These are phyloP conservation scores for Vanessa cardui DNA, from an alignment of 2,888 invertebrate species.

Conservation along the genomic window DNA sequence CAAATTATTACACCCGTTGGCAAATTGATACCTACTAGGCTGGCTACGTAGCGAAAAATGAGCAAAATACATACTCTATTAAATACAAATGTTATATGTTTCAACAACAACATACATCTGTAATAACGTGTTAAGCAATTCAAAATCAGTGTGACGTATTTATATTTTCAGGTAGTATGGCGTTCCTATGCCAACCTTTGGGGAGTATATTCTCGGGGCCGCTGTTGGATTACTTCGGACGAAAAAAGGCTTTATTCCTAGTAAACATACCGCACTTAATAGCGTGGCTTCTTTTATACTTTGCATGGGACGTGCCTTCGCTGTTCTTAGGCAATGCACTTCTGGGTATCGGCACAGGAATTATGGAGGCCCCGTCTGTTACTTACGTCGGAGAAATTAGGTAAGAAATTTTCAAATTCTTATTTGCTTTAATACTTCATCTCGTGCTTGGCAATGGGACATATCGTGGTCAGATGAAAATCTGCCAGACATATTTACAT, in stretches of 20 bases:
- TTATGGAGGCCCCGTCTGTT: constrained; percentile 84
- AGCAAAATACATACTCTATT: no score
- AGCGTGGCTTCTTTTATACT: constrained; percentile 82
- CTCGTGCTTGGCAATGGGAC: neutral
- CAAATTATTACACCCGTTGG: no score
- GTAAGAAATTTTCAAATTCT: constrained; percentile 47
- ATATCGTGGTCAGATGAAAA: no score
- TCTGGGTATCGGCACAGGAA: constrained; percentile 81
- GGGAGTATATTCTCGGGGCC: constrained; percentile 83
- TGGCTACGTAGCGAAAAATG: no score
- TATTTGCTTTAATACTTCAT: neutral
- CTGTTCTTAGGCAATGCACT: constrained; percentile 78
- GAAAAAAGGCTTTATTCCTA: constrained; percentile 79
- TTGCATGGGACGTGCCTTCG: constrained; percentile 71
- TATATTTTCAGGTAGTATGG: constrained; percentile 75
- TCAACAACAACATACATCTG: neutral
- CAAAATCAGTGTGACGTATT: neutral
- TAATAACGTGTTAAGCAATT: neutral
- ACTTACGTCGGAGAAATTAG: constrained; percentile 84
- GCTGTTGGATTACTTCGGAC: constrained; percentile 79
- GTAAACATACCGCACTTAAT: constrained; percentile 83
- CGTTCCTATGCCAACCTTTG: constrained; percentile 81
- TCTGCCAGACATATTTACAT: no score
- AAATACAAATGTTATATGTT: no score
- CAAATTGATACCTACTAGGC: no score